These are phyloP conservation scores for Acrocephalus kingi DNA, from an alignment of 2,113 vertebrate species.

Conservation along the genomic window DNA sequence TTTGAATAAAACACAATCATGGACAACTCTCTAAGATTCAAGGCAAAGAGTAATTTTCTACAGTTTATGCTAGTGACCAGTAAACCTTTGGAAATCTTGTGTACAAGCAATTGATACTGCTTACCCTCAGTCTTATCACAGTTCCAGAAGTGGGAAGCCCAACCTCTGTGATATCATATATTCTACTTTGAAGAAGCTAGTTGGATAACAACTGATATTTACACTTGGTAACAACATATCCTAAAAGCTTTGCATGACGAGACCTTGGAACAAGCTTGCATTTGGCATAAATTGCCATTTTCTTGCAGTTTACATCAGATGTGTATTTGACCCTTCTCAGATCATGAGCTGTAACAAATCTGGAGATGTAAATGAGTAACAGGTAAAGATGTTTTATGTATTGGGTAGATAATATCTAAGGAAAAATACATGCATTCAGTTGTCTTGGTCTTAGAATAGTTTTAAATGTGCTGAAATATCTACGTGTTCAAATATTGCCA, in stretches of 20 bases:
- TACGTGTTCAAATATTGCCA: background rate
- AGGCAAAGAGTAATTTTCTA: background rate
- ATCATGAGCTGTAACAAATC: background rate
- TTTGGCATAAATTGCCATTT: background rate
- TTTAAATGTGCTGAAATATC: background rate
- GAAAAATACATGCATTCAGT: background rate
- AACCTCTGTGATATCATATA: background rate
- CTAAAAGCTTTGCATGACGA: background rate
- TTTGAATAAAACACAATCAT: background rate
- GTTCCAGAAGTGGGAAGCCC: background rate
- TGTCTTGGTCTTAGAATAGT: background rate
- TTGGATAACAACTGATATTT: background rate
- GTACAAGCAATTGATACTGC: background rate
- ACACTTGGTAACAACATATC: background rate
- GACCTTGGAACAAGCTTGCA: background rate
- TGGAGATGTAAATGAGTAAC: background rate
- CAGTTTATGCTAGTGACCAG: background rate
- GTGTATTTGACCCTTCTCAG: background rate
- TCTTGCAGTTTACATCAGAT: background rate
- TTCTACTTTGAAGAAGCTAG: background rate
- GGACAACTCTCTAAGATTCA: background rate
- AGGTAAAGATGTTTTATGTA: background rate
- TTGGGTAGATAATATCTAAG: background rate
- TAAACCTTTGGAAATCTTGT: background rate
- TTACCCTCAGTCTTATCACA: rapidly evolving